Percentiles rank a stretch among this genome's conserved stretches.
These are phyloP conservation scores for Elymnias hypermnestra DNA, from an alignment of 1,140 invertebrate genomes.

Conservation along the genomic window DNA sequence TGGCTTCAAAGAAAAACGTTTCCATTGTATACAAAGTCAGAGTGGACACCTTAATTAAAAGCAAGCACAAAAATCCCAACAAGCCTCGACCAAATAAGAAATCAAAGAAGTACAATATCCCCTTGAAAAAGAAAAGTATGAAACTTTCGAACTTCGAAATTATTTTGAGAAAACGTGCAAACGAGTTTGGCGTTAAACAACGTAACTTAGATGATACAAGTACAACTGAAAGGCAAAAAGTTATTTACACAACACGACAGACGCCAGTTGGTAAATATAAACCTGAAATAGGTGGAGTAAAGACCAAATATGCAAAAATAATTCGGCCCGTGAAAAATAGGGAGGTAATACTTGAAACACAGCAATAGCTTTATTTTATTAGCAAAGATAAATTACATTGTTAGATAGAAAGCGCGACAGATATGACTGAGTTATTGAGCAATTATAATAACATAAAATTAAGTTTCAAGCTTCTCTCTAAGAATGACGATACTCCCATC, in stretches of 20 bases:
- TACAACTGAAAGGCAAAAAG: conserved; percentile 36
- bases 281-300: conserved; percentile 39
- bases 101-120: conserved; percentile 59
- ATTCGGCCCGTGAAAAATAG: conserved; percentile 49
- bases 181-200: conserved; percentile 24
- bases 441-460: too few species aligned
- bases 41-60: conserved; percentile 27
- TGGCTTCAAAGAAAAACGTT: conserved; percentile 39
- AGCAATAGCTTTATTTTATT: too few species aligned
- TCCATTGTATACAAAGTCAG: conserved; percentile 45
- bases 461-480: too few species aligned
- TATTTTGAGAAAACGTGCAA: conserved; percentile 39
- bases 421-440: too few species aligned
- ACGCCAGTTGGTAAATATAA: conserved; percentile 45
- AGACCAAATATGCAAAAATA: conserved; percentile 46
- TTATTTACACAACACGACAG: conserved; percentile 32
- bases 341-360: too few species aligned
- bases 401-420: too few species aligned
- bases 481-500: too few species aligned
- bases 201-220: conserved; percentile 17
- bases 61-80: conserved; percentile 25
- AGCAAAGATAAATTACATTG: too few species aligned
- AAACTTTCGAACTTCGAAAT: conserved; percentile 58
- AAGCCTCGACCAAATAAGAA: conserved; percentile 31
- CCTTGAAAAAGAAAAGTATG: conserved; percentile 59